Evolutionary conservation across 2,888 invertebrate genomes (phyloP).

Genomic region (Himalopsyche tibetana): DNA sequence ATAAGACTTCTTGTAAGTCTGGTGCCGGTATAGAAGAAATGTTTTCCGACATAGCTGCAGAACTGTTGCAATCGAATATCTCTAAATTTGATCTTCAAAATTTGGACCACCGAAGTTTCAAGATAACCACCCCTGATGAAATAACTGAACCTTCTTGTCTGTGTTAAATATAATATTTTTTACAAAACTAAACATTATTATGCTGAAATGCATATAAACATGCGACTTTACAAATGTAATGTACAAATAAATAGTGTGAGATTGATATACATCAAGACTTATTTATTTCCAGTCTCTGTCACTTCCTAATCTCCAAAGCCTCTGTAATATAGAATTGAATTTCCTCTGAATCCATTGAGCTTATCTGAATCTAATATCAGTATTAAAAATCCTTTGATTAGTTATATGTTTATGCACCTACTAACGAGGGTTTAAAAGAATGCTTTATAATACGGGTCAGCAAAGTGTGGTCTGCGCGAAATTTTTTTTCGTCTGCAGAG

Average conservation of each 20-base stretch:
- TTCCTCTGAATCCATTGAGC: too few relatives aligned
- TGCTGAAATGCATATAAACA: background rate
- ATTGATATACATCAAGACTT: background rate
- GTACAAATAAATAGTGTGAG: background rate
- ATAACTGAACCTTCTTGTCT: conserved; percentile 75
- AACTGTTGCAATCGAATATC: conserved; percentile 86
- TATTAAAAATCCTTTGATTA: too few relatives aligned
- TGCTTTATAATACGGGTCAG: too few relatives aligned
- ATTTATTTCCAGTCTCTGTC: background rate
- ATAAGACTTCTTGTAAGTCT: conserved; percentile 93
- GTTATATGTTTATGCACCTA: too few relatives aligned
- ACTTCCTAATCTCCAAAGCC: background rate
- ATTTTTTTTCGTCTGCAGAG: too few relatives aligned
- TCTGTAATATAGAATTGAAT: too few relatives aligned
- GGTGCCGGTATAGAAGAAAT: conserved; percentile 92
- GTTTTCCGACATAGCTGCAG: conserved; percentile 92
- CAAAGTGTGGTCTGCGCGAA: too few relatives aligned
- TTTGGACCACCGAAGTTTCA: conserved; percentile 86
- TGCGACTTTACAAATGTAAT: background rate
- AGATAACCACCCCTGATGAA: conserved; percentile 82
- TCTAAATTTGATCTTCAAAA: conserved; percentile 89
- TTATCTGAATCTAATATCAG: too few relatives aligned
- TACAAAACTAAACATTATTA: background rate
- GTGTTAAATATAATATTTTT: conserved; percentile 69
- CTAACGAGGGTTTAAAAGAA: too few relatives aligned